Percentiles rank a stretch among this genome's conserved stretches.
Conservation (phyloP, 1,140 invertebrate species). For the Ceratosolen solmsi region DNA sequence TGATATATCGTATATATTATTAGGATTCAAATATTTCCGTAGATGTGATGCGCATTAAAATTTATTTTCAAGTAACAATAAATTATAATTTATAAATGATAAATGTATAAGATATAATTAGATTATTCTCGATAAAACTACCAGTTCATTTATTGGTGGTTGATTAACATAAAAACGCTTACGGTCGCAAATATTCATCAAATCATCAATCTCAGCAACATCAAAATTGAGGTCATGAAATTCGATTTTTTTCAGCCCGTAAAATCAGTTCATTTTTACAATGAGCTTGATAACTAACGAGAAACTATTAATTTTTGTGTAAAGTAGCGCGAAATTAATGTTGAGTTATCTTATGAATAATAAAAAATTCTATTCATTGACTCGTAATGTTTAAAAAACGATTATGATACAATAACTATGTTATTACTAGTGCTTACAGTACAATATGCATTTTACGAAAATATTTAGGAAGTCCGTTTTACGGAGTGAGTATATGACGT, state of each 20-base stretch:
- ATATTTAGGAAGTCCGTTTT: too few species aligned
- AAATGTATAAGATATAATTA: constrained; percentile 10
- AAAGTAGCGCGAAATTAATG: too few species aligned
- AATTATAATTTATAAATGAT: not conserved
- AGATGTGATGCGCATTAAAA: not conserved
- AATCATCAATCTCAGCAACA: constrained; percentile 23
- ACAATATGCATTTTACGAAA: too few species aligned
- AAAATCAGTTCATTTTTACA: constrained; percentile 8
- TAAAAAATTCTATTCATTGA: too few species aligned
- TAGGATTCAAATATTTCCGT: not conserved
- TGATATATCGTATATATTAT: too few species aligned
- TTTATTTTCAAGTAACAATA: not conserved
- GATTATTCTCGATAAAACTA: constrained; percentile 10
- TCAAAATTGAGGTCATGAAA: constrained; percentile 30
- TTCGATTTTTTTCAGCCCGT: constrained; percentile 3
- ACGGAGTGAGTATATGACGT: too few species aligned
- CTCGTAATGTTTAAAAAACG: too few species aligned
- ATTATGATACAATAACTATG: too few species aligned
- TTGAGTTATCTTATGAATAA: too few species aligned
- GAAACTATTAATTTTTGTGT: not conserved
- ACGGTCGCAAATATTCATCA: not conserved
- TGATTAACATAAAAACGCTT: not conserved
- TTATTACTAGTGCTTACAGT: too few species aligned
- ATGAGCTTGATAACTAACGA: not conserved
- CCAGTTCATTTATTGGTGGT: not conserved